phyloP scores from a whole-genome alignment of 92 coral and sea anemone genomes.

The Actinostola sp. region DNA sequence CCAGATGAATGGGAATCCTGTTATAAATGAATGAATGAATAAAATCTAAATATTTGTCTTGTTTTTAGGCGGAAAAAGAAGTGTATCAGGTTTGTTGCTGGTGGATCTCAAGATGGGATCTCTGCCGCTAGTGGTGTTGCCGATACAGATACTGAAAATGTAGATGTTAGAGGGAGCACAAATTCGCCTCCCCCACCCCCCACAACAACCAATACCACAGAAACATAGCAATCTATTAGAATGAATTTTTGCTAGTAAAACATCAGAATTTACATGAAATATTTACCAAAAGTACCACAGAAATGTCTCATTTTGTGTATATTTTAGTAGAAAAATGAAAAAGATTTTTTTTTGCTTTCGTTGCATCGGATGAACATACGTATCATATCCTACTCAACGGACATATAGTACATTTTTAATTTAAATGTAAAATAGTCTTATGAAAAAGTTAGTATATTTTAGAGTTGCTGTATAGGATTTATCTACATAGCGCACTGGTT shows the following conservation, averaged over 20 bases:
- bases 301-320: conserved; percentile 11
- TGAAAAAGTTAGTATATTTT: conserved; percentile 30
- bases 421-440: conserved; percentile 30
- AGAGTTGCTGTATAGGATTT: conserved; percentile 27
- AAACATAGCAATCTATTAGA: conserved; percentile 24
- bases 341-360: conserved; percentile 1
- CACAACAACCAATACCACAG: conserved; percentile 33
- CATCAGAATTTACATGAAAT: conserved; percentile 18
- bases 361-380: conserved; percentile 2
- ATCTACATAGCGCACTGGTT: conserved; percentile 16
- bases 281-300: conserved; percentile 5
- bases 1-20: no score
- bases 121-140: conserved; percentile 57
- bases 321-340: conserved; percentile 8
- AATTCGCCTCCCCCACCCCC: conserved; percentile 40
- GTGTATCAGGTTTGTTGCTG: conserved; percentile 92
- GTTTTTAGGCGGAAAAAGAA: conserved; percentile 94
- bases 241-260: conserved; percentile 28
- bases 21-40: no score
- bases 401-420: conserved; percentile 18
- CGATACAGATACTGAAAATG: conserved; percentile 81
- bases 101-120: conserved; percentile 76
- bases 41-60: not conserved
- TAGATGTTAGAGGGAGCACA: conserved; percentile 63
- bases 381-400: not conserved